Evolutionary conservation across 2,888 invertebrate species (phyloP), one percentile per base, ranked within the genome.

Genomic region (Tyria jacobaeae): DNA sequence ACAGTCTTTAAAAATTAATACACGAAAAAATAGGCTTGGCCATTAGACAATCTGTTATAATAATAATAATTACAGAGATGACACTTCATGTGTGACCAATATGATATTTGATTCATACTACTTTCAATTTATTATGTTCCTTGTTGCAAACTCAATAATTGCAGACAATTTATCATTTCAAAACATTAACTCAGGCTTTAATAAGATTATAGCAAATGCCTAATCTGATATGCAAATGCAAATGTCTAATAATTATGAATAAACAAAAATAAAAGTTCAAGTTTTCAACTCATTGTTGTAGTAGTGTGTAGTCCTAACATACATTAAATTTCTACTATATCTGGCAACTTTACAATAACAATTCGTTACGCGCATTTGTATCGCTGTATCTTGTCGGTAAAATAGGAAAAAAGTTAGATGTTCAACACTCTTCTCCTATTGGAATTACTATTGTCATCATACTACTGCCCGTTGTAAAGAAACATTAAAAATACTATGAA

Each of bases 21-120:
- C 71, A 83, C 78, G 78, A 82, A 87, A 91, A 91, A 88, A 90
- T 89, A 93, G 93, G 93, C 92, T 93, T 91, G 93, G 92, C 92
- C 92, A 92, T 92, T 88, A 88, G 89, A 85, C 86, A 83, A 86
- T 86, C 84, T 85, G 82, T 84, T 87, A 78, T 79, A 86, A 79
- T 88, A 88, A 86, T 89, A 89, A 87, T 89, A 87, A 87, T 89
- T 84, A 76, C 64, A 66, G 69, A 63, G 56, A 57, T 86, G 87
- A 86, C 87, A 84, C 75, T 65, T 79, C 15, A 21, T 66, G 68
- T 79, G 83, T 83, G 67, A 60, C 80, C 73, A 80, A 51, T 59
- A 15, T 27, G 1, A 57, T 17, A 27, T 50, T 25, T 58, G 15
- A 60, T 55, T 64, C 58, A 59, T 74, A 66, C 74, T 41, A 54